Percentiles rank a stretch among this genome's conserved stretches.
These are phyloP conservation scores for Mesembrinibis cayennensis DNA, from an alignment of 2,113 vertebrate species.

Conservation along the genomic window DNA sequence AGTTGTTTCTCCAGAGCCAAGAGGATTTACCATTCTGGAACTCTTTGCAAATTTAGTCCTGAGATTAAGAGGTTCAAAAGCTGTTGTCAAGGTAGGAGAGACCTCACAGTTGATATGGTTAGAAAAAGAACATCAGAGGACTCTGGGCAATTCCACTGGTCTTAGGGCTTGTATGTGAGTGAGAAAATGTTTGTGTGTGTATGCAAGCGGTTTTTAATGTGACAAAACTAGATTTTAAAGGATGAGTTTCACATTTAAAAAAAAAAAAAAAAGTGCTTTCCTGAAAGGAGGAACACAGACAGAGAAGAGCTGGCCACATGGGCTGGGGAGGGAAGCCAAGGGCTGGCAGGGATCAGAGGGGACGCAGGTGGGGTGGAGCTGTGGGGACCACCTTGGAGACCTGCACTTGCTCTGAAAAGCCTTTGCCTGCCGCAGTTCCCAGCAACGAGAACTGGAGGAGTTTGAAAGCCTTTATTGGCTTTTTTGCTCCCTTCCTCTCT, in stretches of 20 bases:
- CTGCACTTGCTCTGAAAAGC: neutral
- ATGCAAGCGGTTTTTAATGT: neutral
- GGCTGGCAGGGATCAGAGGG: neutral
- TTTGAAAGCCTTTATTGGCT: neutral
- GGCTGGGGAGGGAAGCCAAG: neutral
- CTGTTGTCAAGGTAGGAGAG: neutral
- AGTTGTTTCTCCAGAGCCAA: conserved; percentile 1
- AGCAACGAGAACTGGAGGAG: neutral
- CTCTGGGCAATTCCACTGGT: neutral
- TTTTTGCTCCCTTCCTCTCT: neutral
- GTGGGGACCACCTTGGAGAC: neutral
- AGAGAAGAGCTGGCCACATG: neutral
- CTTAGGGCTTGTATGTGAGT: neutral
- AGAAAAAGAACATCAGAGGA: neutral
- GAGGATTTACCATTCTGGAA: neutral
- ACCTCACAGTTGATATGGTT: neutral
- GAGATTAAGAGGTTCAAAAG: neutral
- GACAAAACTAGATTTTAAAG: neutral
- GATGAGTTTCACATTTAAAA: neutral
- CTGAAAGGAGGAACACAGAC: neutral
- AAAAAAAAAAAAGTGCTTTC: neutral
- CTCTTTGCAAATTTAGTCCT: neutral
- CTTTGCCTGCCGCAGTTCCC: neutral
- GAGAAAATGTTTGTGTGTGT: neutral
- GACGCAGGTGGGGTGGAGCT: neutral